Base-by-base conservation (phyloP, 2,797 vertebrate species). In the Phalloptychus januarius region DNA sequence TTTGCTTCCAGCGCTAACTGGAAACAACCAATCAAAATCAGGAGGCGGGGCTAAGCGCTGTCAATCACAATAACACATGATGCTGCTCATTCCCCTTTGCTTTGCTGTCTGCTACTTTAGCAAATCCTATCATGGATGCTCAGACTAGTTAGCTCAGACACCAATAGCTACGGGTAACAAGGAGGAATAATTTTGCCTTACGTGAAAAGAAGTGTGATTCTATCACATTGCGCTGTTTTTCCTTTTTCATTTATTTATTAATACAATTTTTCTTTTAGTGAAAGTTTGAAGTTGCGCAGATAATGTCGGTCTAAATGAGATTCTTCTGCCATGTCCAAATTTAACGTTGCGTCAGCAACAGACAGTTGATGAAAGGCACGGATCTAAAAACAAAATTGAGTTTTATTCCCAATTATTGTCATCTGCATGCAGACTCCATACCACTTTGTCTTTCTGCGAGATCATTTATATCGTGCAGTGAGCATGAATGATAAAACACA, bases 391-490 rank as follows among this genome's bases (percentile, higher is more conserved):
- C 5, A 15, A 61, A 28, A 33, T 33, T 31, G 28, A 31, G 56
- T 31, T 33, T 61, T 16, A 13, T 31, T 61, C 56, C 33, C 13
- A 61, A 61, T 31, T 31, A 61, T 61, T 25, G 7, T 13, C 18
- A 78, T 79, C 74, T 81, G 63, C 54, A 76, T 79, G 25, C 77
- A 46, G 2, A 38, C 42, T 45, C 56, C 72, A 52, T 65, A 18
- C 28, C 54, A n/a, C 5, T 40, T 72, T 65, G 48, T 56, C 23
- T 38, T n/a, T 48, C 23, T 36, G 67, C 33, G 78, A 71, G 11
- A 12, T 85, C 25, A 79, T 79, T 86, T 48, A 80, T 33, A 74
- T 45, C 31, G n/a, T 69, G 42, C 25, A 45, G 31, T 4, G 31
- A 56, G 54, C 61, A 18, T 15, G 28, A 61, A 33, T 61, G 56